Evolutionary conservation across 2,797 vertebrate species (phyloP).

Genomic region (Siniperca undulata): DNA sequence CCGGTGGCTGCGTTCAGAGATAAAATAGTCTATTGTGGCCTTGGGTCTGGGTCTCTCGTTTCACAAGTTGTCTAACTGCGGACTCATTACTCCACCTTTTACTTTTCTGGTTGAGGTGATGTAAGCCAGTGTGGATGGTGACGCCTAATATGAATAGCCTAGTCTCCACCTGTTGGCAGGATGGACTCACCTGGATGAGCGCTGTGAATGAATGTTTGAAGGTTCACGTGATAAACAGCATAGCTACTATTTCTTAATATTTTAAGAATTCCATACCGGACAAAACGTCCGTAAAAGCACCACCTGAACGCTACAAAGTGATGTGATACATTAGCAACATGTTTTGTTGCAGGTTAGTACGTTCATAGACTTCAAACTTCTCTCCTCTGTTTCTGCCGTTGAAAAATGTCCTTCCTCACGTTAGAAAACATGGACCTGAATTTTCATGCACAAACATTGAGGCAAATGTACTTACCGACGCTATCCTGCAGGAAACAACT

Average conservation of each 20-base stretch:
- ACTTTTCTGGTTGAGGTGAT: slow-evolving; percentile 21
- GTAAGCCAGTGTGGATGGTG: not conserved
- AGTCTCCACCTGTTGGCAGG: slow-evolving; percentile 47
- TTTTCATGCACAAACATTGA: not conserved
- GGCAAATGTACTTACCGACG: slow-evolving; percentile 43
- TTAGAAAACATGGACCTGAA: not conserved
- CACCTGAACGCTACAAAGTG: no score
- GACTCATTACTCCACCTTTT: slow-evolving; percentile 18
- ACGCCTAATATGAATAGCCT: not conserved
- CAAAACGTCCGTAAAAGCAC: not conserved
- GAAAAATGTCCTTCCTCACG: not conserved
- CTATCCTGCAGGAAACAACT: not conserved
- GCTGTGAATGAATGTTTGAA: not conserved
- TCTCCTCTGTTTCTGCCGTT: not conserved
- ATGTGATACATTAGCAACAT: not conserved
- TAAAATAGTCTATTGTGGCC: slow-evolving; percentile 24
- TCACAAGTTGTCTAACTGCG: slow-evolving; percentile 28
- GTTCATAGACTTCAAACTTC: not conserved
- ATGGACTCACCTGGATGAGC: slow-evolving; percentile 34
- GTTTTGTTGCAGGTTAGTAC: not conserved
- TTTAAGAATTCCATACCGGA: not conserved
- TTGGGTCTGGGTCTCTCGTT: slow-evolving; percentile 22
- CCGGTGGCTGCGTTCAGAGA: slow-evolving; percentile 8
- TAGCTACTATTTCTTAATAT: not conserved
- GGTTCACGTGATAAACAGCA: not conserved